A percentile compares a stretch with the other conserved stretches of the same genome.
phyloP scores from a whole-genome alignment of 2,113 vertebrate genomes.

The Pollimyrus isidori region DNA sequence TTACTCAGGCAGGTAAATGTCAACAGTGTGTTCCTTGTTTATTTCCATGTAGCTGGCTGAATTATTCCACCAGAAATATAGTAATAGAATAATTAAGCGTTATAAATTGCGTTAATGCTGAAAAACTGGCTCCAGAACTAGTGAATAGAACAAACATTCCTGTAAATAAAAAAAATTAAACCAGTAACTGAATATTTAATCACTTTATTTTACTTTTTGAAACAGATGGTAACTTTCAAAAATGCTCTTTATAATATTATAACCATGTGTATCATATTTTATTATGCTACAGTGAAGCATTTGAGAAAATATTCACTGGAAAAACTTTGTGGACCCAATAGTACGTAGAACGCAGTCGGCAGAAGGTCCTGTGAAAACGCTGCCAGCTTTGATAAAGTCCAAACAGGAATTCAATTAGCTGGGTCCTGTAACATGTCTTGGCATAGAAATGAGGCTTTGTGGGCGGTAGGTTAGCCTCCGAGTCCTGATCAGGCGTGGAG shows the following conservation, averaged over 20 bases:
- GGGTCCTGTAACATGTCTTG: constrained; percentile 3
- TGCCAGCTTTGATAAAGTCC: constrained; percentile 4
- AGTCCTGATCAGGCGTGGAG: background rate
- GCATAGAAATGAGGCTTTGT: background rate
- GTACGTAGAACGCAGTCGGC: background rate
- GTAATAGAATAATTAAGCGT: background rate
- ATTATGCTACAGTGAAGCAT: background rate
- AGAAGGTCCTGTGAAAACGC: background rate
- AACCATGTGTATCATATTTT: background rate
- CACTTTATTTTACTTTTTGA: background rate
- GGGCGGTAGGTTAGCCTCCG: background rate
- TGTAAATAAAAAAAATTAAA: background rate
- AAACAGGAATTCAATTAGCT: constrained; percentile 10
- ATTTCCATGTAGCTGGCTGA: background rate
- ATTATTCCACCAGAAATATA: constrained; percentile 4
- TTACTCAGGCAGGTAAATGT: background rate
- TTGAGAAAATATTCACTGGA: background rate
- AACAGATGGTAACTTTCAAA: background rate
- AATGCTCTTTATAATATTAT: background rate
- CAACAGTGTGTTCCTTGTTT: background rate
- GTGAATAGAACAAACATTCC: background rate
- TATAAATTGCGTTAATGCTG: background rate
- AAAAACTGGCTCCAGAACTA: background rate
- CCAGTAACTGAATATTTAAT: background rate
- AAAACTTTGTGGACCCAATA: background rate